Conservation (phyloP, 2,888 invertebrate species). For the Diarsia dahlii region DNA sequence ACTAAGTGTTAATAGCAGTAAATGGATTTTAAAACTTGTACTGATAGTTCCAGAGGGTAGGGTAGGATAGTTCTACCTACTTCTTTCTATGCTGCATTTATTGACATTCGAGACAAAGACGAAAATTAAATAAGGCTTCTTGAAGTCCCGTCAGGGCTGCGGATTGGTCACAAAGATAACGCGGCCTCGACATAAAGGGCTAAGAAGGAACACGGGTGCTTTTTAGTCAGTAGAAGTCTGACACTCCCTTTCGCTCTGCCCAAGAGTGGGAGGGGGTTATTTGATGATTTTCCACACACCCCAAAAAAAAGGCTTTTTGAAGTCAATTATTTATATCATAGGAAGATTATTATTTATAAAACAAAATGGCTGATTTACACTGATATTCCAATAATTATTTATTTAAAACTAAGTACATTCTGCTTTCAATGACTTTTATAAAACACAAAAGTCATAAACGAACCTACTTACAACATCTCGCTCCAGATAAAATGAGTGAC, state of each 20-base stretch:
- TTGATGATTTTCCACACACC: too few relatives aligned
- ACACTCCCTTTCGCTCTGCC: too few relatives aligned
- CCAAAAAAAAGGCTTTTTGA: too few relatives aligned
- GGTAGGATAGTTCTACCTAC: not conserved
- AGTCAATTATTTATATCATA: too few relatives aligned
- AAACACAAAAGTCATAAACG: constrained; percentile 15
- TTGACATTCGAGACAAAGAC: not conserved
- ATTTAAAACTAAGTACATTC: not conserved
- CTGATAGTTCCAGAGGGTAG: not conserved
- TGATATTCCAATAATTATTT: not conserved
- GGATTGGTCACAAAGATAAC: too few relatives aligned
- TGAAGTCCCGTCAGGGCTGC: too few relatives aligned
- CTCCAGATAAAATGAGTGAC: constrained; percentile 44
- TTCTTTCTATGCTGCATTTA: not conserved
- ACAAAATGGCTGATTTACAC: not conserved
- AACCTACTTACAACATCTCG: constrained; percentile 18
- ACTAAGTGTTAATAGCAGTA: constrained; percentile 22
- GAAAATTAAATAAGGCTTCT: not conserved
- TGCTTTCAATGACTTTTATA: not conserved
- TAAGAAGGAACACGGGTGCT: too few relatives aligned
- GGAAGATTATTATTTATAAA: not conserved
- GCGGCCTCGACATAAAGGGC: too few relatives aligned
- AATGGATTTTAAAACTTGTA: constrained; percentile 23
- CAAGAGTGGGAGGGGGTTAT: too few relatives aligned
- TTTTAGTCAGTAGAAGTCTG: too few relatives aligned